A percentile compares a stretch with the other conserved stretches of the same genome.
phyloP scores from a whole-genome alignment of 1,140 invertebrate species.

The Homarus americanus region DNA sequence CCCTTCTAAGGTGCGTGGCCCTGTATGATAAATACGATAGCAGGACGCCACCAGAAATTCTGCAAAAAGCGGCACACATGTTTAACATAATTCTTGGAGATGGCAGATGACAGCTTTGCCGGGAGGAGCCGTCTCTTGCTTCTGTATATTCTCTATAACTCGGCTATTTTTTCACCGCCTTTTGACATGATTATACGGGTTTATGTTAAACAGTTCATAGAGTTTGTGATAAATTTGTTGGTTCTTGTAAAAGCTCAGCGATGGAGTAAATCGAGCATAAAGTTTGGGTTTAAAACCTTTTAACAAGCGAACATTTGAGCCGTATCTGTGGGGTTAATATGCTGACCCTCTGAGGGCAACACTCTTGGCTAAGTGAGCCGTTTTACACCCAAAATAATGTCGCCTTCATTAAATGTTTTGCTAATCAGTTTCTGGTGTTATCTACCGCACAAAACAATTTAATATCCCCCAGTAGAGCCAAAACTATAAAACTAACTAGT shows the following conservation, averaged over 20 bases:
- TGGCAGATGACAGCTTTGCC: constrained; percentile 61
- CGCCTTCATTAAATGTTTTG: constrained; percentile 42
- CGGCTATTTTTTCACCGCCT: constrained; percentile 14
- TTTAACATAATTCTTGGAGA: constrained; percentile 64
- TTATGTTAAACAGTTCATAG: constrained; percentile 52
- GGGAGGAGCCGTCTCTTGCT: background rate
- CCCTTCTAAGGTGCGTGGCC: background rate
- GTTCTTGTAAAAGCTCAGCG: constrained; percentile 41
- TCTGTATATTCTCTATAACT: constrained; percentile 25
- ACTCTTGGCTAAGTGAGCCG: constrained; percentile 33
- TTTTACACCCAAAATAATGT: constrained; percentile 52
- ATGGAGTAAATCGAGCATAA: constrained; percentile 25
- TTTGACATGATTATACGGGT: constrained; percentile 51
- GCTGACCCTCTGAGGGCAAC: constrained; percentile 28
- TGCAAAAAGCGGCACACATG: constrained; percentile 64
- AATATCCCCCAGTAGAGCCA: background rate
- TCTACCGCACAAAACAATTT: constrained; percentile 8
- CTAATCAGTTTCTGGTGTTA: constrained; percentile 43
- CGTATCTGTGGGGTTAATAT: constrained; percentile 22
- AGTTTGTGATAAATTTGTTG: constrained; percentile 30
- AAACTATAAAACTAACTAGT: background rate
- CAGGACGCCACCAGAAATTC: constrained; percentile 57
- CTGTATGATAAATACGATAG: constrained; percentile 63
- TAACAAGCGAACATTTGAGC: constrained; percentile 2
- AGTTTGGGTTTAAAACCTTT: background rate